phyloP scores from a whole-genome alignment of 37 sponge, comb jelly and placozoan genomes.

The Beroe ovata region DNA sequence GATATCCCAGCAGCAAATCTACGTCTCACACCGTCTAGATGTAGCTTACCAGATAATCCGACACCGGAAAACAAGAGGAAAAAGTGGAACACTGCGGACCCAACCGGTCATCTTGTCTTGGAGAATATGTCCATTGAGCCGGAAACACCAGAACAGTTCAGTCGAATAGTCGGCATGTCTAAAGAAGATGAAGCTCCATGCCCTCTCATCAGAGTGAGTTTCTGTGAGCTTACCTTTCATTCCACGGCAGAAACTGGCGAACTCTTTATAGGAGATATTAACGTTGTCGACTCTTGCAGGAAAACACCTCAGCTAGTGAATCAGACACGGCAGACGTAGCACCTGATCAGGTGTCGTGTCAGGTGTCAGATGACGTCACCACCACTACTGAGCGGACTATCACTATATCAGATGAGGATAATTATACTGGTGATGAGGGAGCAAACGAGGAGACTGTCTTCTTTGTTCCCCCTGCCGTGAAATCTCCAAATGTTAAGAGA shows the following conservation, averaged over 20 bases:
- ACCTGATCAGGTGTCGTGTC: background rate
- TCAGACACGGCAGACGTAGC: background rate
- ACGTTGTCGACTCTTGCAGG: no score
- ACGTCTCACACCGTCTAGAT: background rate
- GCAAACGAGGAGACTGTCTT: background rate
- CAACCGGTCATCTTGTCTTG: background rate
- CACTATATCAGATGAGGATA: background rate
- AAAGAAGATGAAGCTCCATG: background rate
- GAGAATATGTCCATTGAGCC: slow-evolving; percentile 5
- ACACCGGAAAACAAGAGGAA: slow-evolving; percentile 25
- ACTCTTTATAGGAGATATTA: no score
- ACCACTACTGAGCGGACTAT: background rate
- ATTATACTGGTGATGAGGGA: background rate
- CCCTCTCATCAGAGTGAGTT: background rate
- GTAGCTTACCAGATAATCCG: background rate
- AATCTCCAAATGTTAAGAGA: background rate
- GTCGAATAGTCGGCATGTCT: background rate
- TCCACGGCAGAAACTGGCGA: no score
- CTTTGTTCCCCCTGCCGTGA: background rate
- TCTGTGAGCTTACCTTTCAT: no score
- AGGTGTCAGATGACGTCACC: background rate
- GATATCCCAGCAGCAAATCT: background rate
- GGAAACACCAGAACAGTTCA: background rate
- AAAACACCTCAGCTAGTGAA: no score
- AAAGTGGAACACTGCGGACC: background rate